These are phyloP conservation scores for Rhamphomyia laevipes DNA, from an alignment of 2,888 invertebrate species.

Conservation along the genomic window DNA sequence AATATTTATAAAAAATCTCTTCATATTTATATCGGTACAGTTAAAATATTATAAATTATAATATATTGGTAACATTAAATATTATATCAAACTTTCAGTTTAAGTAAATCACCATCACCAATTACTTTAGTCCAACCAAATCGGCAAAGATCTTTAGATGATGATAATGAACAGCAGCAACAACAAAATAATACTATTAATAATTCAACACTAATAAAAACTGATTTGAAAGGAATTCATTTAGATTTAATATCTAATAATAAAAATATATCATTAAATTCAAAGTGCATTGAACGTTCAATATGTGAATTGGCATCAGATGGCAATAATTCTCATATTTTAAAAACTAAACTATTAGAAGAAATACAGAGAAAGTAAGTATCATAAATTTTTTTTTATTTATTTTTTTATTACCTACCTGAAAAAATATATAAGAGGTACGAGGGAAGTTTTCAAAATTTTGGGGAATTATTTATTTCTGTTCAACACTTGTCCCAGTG, in stretches of 20 bases:
- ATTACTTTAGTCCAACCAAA: background rate
- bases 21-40: too few species aligned
- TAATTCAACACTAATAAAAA: background rate
- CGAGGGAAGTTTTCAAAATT: too few species aligned
- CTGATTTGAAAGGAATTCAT: background rate
- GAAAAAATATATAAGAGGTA: too few species aligned
- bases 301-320: background rate
- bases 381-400: background rate
- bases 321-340: background rate
- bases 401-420: background rate
- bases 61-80: too few species aligned
- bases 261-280: background rate
- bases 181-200: background rate
- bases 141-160: background rate
- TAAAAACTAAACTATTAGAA: background rate
- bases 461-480: too few species aligned
- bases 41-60: too few species aligned
- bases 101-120: background rate
- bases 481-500: too few species aligned
- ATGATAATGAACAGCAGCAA: background rate
- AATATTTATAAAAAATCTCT: too few species aligned
- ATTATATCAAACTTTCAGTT: too few species aligned
- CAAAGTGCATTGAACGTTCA: slow-evolving; percentile 1
- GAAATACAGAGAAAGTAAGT: slow-evolving; percentile 1
- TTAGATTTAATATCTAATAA: background rate